Evolutionary conservation across 1,140 invertebrate genomes (phyloP).

Genomic region (Rhysida immarginata): DNA sequence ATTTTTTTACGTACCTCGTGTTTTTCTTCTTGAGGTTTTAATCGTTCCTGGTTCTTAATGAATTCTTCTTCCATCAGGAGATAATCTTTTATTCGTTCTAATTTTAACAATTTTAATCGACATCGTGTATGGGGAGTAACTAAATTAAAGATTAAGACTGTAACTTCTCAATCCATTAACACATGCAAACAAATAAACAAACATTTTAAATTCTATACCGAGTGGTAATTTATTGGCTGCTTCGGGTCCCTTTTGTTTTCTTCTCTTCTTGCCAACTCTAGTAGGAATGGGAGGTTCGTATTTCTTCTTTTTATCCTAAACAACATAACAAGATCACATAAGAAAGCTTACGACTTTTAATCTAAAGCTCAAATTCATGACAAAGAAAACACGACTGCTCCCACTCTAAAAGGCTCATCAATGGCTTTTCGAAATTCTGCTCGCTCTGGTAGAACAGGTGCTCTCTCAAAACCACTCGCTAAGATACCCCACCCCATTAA

Average conservation of each 20-base stretch:
- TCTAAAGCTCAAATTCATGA: too few species aligned
- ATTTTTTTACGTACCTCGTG: too few species aligned
- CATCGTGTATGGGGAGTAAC: constrained; percentile 96
- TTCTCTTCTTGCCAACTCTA: constrained; percentile 95
- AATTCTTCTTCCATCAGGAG: constrained; percentile 99
- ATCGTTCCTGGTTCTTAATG: constrained; percentile 91
- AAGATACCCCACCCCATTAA: too few species aligned
- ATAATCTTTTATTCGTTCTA: constrained; percentile 98
- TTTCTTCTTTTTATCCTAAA: constrained; percentile 86
- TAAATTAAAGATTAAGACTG: too few species aligned
- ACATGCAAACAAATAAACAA: too few species aligned
- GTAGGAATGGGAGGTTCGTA: constrained; percentile 98
- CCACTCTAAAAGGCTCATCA: too few species aligned
- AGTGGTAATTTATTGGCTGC: constrained; percentile 91
- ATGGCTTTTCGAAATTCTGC: too few species aligned
- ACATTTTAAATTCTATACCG: constrained; percentile 28
- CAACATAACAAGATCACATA: constrained; percentile 4
- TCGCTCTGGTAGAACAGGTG: too few species aligned
- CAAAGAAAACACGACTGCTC: too few species aligned
- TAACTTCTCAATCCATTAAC: too few species aligned
- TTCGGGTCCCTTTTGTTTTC: constrained; percentile 91
- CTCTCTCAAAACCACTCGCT: too few species aligned
- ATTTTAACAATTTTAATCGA: constrained; percentile 81
- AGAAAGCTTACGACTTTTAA: too few species aligned
- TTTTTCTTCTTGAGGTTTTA: constrained; percentile 98